phyloP scores from a whole-genome alignment of 2,797 vertebrate species.

The Poeciliopsis turneri region DNA sequence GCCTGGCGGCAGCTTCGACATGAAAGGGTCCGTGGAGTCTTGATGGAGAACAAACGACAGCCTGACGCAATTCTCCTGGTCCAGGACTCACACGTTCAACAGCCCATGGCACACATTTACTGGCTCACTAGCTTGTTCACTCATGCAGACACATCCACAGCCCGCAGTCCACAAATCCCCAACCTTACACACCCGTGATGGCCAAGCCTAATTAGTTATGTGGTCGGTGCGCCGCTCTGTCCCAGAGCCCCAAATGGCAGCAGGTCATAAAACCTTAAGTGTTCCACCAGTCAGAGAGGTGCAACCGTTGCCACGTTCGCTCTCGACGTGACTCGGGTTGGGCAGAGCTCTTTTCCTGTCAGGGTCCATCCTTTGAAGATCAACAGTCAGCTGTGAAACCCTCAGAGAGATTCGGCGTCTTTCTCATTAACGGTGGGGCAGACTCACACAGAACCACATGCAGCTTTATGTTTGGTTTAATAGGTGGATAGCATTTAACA shows the following conservation, averaged over 20 bases:
- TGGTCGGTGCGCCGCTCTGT: conserved; percentile 72
- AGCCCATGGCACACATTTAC: conserved; percentile 47
- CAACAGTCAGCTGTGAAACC: conserved; percentile 78
- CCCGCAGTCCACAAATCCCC: conserved; percentile 70
- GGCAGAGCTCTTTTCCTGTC: conserved; percentile 74
- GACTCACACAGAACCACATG: conserved; percentile 36
- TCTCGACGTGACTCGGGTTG: conserved; percentile 58
- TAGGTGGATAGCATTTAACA: conserved; percentile 49
- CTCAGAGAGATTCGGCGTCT: conserved; percentile 63
- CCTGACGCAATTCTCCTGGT: conserved; percentile 52
- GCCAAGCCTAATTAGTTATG: conserved; percentile 80
- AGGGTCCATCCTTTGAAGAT: conserved; percentile 76
- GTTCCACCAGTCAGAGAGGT: conserved; percentile 84
- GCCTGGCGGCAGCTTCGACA: conserved; percentile 43
- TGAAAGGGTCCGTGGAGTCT: conserved; percentile 54
- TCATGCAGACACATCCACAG: conserved; percentile 60
- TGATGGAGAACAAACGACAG: conserved; percentile 56
- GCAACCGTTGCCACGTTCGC: conserved; percentile 78
- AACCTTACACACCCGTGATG: conserved; percentile 50
- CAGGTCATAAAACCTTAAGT: conserved; percentile 87
- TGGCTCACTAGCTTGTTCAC: conserved; percentile 42
- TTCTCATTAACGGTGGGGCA: conserved; percentile 48
- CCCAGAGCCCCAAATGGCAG: conserved; percentile 79
- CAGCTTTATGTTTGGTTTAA: conserved; percentile 45
- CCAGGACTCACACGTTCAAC: conserved; percentile 45